Conservation (phyloP, 1,140 invertebrate genomes). For the Dryas iulia region DNA sequence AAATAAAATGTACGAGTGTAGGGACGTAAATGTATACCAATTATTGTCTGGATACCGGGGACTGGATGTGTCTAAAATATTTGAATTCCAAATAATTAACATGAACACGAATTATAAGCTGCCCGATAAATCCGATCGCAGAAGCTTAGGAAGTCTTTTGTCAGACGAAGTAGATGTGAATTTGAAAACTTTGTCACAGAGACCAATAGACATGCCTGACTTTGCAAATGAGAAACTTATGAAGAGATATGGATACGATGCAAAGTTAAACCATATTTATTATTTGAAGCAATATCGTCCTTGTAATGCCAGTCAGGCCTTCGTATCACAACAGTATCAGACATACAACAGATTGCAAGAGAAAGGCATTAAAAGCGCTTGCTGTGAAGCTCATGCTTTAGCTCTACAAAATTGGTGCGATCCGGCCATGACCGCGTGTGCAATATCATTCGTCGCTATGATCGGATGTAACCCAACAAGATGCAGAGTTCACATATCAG, state of each 20-base stretch:
- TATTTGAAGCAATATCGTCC: constrained; percentile 84
- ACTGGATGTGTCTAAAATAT: constrained; percentile 80
- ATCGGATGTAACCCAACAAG: constrained; percentile 81
- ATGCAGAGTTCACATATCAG: constrained; percentile 81
- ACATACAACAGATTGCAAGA: constrained; percentile 72
- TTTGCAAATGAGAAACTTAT: constrained; percentile 81
- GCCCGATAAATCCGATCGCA: constrained; percentile 63
- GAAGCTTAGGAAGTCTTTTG: constrained; percentile 71
- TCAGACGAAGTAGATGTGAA: constrained; percentile 58
- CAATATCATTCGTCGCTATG: constrained; percentile 84
- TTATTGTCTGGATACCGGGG: constrained; percentile 81
- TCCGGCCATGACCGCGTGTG: constrained; percentile 79
- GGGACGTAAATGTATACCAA: constrained; percentile 81
- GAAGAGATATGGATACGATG: constrained; percentile 82
- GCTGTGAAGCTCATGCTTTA: constrained; percentile 81
- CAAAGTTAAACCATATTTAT: constrained; percentile 83
- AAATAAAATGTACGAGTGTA: constrained; percentile 57
- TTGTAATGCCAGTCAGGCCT: constrained; percentile 81
- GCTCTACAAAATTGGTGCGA: constrained; percentile 82
- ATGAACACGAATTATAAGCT: constrained; percentile 53
- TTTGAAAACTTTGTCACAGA: constrained; percentile 62
- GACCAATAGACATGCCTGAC: constrained; percentile 78
- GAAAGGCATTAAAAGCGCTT: constrained; percentile 78
- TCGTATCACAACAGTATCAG: constrained; percentile 75
- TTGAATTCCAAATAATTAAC: constrained; percentile 79